These are phyloP conservation scores for Mormyrus proboscirostris DNA, from an alignment of 2,797 vertebrate species.

Conservation along the genomic window DNA sequence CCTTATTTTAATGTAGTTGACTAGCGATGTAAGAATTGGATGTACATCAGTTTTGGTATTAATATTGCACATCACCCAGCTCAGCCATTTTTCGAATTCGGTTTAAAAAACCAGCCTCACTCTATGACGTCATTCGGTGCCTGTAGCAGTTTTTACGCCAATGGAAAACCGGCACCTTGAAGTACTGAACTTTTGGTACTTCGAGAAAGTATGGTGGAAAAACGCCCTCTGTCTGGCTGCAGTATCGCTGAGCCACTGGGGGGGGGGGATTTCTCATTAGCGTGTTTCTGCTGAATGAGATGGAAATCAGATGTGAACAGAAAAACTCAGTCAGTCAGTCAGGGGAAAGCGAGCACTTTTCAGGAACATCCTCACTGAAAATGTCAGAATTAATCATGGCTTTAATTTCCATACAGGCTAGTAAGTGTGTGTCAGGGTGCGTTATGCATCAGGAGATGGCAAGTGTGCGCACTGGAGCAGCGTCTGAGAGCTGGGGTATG, in stretches of 20 bases:
- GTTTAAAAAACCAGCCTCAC: not conserved
- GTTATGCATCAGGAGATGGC: slow-evolving; percentile 29
- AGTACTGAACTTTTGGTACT: not conserved
- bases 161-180: not conserved
- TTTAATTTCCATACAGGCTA: slow-evolving; percentile 39
- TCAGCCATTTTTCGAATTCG: not conserved
- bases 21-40: not conserved
- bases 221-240: not conserved
- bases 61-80: not conserved
- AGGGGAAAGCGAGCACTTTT: not conserved
- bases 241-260: not conserved
- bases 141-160: not conserved
- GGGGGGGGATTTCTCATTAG: not conserved
- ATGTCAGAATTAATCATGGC: slow-evolving; percentile 40
- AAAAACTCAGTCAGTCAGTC: not conserved
- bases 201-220: not conserved
- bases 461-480: slow-evolving; percentile 10
- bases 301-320: slow-evolving; percentile 6
- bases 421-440: slow-evolving; percentile 37
- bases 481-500: not conserved
- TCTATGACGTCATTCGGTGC: not conserved
- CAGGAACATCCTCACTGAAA: slow-evolving; percentile 15
- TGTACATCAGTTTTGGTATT: not conserved
- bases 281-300: not conserved
- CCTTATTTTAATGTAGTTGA: not conserved